Evolutionary conservation across 2,113 vertebrate genomes (phyloP), one percentile per base, ranked within the genome.

Genomic region (Sinocyclocheilus anshuiensis): DNA sequence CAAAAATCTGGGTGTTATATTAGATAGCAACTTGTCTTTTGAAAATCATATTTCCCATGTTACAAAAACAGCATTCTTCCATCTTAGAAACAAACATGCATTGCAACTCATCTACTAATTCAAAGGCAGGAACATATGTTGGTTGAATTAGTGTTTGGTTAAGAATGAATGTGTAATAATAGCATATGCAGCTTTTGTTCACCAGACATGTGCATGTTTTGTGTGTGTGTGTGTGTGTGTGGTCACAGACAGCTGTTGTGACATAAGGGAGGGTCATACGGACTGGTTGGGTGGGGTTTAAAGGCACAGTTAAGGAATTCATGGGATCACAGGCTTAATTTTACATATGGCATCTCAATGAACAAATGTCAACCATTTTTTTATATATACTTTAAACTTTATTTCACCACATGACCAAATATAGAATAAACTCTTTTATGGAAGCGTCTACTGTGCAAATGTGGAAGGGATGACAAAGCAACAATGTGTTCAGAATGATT

Each of bases 381-480:
- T 2, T 45, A 11, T 45, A 39, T 59, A 59, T 59, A 61, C 3
- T 61, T 20, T 8, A 59, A 22, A 20, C 57, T 22, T 59, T 22
- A 7, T 45, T 78, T 33, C 26, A 36, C 26, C 77, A 36, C 53
- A 63, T 80, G 22, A 63, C 22, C 77, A 80, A 63, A 80, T 80
- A 80, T 63, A 61, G 77, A 8, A 61, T 79, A n/a, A 42, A 61
- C 55, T 78, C 65, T 69, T 57, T 57, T 4, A 55, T 78, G 26
- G 50, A 29, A 76, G 22, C 39, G 7, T 48, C 50, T 15, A 29
- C 13, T 50, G 22, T 18, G 74, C 45, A 77, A 1, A 4, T 77
- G 45, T 12, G 74, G 42, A 76, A 2, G 13, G 13, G 45, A 50
- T 39, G 59, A 81, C 36, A 24, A 42, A 42, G 57, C 78, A 65